A percentile compares a stretch with the other conserved stretches of the same genome.
Conservation (phyloP, 2,888 invertebrate species). For the Lobophora halterata region DNA sequence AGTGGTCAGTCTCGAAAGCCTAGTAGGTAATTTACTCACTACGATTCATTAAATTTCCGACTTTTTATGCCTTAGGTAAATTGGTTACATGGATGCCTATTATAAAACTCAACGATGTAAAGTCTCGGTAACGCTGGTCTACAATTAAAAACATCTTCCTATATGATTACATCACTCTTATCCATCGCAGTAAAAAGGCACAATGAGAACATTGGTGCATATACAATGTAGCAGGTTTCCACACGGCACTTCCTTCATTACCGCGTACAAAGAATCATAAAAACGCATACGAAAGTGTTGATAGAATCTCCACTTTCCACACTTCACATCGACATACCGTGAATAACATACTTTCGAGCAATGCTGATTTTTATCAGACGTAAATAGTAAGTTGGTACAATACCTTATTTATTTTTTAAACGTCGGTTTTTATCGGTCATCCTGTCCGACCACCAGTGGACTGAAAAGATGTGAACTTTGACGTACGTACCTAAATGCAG, state of each 20-base stretch:
- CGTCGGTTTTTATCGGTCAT: too few species aligned
- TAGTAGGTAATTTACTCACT: too few species aligned
- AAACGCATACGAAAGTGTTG: slow-evolving; percentile 24
- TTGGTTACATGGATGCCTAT: too few species aligned
- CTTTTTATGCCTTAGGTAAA: too few species aligned
- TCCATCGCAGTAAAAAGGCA: neutral
- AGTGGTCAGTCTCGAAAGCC: too few species aligned
- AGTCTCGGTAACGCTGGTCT: too few species aligned
- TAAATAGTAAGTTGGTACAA: neutral
- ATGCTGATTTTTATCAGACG: slow-evolving; percentile 13
- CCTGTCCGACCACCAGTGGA: too few species aligned
- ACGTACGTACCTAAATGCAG: too few species aligned
- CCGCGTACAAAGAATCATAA: slow-evolving; percentile 20
- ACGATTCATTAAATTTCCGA: too few species aligned
- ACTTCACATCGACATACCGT: slow-evolving; percentile 10
- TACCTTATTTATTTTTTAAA: neutral
- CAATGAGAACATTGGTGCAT: slow-evolving; percentile 12
- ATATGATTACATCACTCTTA: slow-evolving; percentile 5
- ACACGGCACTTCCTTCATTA: slow-evolving; percentile 10
- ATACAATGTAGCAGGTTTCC: slow-evolving; percentile 7
- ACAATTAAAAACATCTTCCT: slow-evolving; percentile 8
- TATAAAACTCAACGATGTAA: too few species aligned
- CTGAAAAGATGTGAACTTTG: too few species aligned
- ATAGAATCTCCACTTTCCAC: slow-evolving; percentile 24
- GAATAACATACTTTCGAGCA: slow-evolving; percentile 22